These are phyloP conservation scores for Diuraphis noxia DNA, from an alignment of 1,140 invertebrate species.

Conservation along the genomic window DNA sequence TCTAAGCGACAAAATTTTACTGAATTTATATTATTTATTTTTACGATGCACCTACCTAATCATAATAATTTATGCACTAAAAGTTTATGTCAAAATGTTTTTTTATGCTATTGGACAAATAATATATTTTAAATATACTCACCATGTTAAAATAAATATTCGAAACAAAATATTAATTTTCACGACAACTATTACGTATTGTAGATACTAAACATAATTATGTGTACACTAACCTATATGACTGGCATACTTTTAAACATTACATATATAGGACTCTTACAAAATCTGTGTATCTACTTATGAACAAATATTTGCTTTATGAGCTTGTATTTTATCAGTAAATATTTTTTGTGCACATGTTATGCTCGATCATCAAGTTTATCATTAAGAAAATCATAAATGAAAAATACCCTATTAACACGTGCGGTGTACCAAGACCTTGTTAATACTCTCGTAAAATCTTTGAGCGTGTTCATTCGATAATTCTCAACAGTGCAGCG, in stretches of 20 bases:
- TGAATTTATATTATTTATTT: background rate
- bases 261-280: background rate
- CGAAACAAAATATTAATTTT: background rate
- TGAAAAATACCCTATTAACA: slow-evolving; percentile 35
- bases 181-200: background rate
- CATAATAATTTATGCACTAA: background rate
- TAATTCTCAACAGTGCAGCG: background rate
- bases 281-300: background rate
- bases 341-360: background rate
- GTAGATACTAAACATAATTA: background rate
- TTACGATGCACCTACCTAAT: background rate
- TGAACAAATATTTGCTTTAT: background rate
- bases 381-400: slow-evolving; percentile 11
- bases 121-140: background rate
- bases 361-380: background rate
- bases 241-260: background rate
- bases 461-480: slow-evolving; percentile 9
- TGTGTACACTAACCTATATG: background rate
- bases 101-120: background rate
- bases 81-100: background rate
- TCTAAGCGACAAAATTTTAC: background rate
- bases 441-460: slow-evolving; percentile 22
- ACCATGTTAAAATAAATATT: background rate
- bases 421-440: background rate
- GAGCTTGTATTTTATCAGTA: background rate